phyloP scores from a whole-genome alignment of 2,888 invertebrate species.

The Heliconius sara region DNA sequence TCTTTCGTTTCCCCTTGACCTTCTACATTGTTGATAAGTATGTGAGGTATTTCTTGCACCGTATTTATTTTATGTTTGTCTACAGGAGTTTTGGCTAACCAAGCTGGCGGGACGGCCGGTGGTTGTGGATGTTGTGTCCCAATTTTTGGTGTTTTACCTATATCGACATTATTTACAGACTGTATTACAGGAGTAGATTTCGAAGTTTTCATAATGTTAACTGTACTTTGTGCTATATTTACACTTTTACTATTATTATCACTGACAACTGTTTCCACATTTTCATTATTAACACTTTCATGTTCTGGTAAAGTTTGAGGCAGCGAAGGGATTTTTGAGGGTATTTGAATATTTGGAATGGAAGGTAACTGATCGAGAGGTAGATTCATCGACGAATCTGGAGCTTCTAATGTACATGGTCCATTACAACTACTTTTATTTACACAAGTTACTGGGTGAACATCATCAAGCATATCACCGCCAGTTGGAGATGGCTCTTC shows the following conservation, averaged over 20 bases:
- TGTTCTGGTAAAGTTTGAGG: constrained; percentile 53
- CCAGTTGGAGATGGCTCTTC: constrained; percentile 67
- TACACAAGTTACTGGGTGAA: constrained; percentile 52
- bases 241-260: constrained; percentile 40
- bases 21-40: constrained; percentile 67
- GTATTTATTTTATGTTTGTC: constrained; percentile 41
- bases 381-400: constrained; percentile 59
- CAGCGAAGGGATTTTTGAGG: constrained; percentile 56
- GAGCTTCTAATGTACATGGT: constrained; percentile 48
- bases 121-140: constrained; percentile 64
- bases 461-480: constrained; percentile 52
- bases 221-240: constrained; percentile 32
- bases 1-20: constrained; percentile 53
- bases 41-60: constrained; percentile 63
- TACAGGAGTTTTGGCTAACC: constrained; percentile 60
- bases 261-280: constrained; percentile 39
- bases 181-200: constrained; percentile 48
- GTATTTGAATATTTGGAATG: constrained; percentile 68
- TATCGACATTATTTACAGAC: constrained; percentile 51
- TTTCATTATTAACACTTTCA: constrained; percentile 49
- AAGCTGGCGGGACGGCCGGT: constrained; percentile 75
- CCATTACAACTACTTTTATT: constrained; percentile 49
- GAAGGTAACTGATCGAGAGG: constrained; percentile 69
- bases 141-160: constrained; percentile 51
- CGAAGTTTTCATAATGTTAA: constrained; percentile 31